These are phyloP conservation scores for Apostichopus japonicus DNA, from an alignment of 35 echinoderm and acorn worm genomes.

Conservation along the genomic window DNA sequence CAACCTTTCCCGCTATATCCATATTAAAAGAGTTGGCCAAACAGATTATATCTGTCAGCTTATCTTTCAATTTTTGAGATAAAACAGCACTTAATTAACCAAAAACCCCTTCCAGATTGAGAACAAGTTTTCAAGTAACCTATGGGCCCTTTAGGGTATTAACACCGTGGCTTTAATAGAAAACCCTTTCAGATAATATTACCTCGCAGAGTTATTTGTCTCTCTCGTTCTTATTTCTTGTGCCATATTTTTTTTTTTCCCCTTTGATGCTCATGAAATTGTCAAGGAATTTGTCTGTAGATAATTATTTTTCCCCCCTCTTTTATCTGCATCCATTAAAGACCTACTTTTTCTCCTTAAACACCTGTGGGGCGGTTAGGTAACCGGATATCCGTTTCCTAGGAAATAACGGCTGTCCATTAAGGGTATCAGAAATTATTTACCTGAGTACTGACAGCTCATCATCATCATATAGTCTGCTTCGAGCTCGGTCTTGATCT, in stretches of 20 bases:
- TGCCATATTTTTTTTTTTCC: background rate
- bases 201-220: background rate
- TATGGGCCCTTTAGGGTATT: background rate
- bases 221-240: background rate
- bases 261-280: background rate
- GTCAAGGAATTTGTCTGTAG: background rate
- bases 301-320: background rate
- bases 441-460: background rate
- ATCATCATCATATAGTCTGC: background rate
- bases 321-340: background rate
- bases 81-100: no score
- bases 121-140: background rate
- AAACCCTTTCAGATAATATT: background rate
- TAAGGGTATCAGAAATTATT: slow-evolving; percentile 35
- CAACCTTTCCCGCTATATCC: no score
- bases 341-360: background rate
- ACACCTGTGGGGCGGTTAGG: slow-evolving; percentile 18
- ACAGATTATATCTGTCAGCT: no score
- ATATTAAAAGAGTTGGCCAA: no score
- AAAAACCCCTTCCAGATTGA: no score
- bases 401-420: slow-evolving; percentile 38
- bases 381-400: slow-evolving; percentile 43
- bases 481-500: background rate
- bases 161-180: background rate
- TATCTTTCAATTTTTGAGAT: no score